Base-by-base conservation (phyloP, 1,140 invertebrate species). In the Ceratina australensis region DNA sequence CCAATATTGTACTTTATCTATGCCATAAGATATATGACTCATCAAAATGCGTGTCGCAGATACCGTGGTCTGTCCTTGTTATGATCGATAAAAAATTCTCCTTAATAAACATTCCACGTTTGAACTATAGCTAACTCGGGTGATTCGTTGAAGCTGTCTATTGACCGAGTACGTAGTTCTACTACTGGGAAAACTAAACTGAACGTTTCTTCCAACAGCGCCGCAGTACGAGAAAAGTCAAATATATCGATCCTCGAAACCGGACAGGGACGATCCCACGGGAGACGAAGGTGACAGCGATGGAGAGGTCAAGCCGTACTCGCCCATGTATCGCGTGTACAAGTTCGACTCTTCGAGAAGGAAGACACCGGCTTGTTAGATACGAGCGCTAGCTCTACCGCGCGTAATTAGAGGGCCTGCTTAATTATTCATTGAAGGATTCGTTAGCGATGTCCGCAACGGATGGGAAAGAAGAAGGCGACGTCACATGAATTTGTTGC, bases 211-310 rank as follows among this genome's bases (percentile, higher is more conserved):
- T 52, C 20, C 68, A 42, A 24, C 65, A 72, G 59, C 65, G 20
- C 66, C 72, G 18, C 18, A 69, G 33, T 90, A 88, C 80, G 84
- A 87, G 80, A 82, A 80, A 68, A 89, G 88, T 78, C 83, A 76
- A 63, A 87, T 89, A 72, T 90, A 89, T 82, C 84, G 86, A 81
- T 90, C 89, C 18, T 90, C 89, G 7, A 90, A 90, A 75, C 88
- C 89, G n/a, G 83, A 87, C 71, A 85, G 61, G 33, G 88, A 90
- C 72, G 88, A 90, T 87, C 88, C 89, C 26, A 86, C 86, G 15
- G 88, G 88, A 22, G 83, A 88, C 26, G 87, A 89, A 12, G 86
- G 74, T 3, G 87, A 87, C 56, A 84, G 82, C 69, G 87, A 88
- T 28, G 82, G 80, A 22, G 82, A 86, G 64, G 75, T 80, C 20